These are phyloP conservation scores for Ecdyonurus torrentis DNA, from an alignment of 2,888 invertebrate genomes.

Conservation along the genomic window DNA sequence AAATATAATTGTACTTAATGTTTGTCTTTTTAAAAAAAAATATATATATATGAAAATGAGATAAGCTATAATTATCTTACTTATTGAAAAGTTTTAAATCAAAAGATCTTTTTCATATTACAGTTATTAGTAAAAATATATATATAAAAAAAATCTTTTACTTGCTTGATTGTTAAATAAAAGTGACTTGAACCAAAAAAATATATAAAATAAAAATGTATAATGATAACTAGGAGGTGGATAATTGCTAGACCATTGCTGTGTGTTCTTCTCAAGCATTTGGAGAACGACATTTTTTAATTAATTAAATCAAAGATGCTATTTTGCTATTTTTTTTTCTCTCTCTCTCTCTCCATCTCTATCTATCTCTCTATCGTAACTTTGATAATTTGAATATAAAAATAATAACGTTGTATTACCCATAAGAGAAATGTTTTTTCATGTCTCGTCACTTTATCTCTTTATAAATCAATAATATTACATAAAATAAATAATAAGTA, in stretches of 20 bases:
- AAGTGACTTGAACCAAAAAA: not conserved
- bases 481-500: not conserved
- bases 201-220: not conserved
- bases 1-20: conserved; percentile 13
- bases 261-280: not conserved
- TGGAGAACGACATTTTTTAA: no score
- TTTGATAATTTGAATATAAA: no score
- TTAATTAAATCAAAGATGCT: no score
- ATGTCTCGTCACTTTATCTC: no score
- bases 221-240: not conserved
- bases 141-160: not conserved
- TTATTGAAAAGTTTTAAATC: not conserved
- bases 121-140: not conserved
- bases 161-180: not conserved
- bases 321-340: no score
- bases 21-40: conserved; percentile 11
- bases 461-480: no score
- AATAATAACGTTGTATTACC: no score
- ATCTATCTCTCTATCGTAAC: no score
- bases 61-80: no score
- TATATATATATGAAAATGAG: conserved; percentile 11
- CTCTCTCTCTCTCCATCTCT: no score
- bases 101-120: not conserved
- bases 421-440: no score
- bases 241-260: not conserved